These are phyloP conservation scores for Hyalella azteca DNA, from an alignment of 2,888 invertebrate species.

Conservation along the genomic window DNA sequence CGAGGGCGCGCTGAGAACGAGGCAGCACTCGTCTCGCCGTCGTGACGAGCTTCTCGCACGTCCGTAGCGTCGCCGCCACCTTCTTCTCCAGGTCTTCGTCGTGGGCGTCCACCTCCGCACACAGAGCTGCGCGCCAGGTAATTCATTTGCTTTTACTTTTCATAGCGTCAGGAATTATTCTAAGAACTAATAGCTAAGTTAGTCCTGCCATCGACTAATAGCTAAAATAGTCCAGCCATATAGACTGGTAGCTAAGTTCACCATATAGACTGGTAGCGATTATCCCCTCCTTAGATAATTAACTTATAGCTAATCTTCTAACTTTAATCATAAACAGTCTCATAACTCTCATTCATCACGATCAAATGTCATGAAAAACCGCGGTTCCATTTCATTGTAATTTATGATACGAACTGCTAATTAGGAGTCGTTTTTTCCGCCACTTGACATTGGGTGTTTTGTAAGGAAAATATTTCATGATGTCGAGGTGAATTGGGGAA, in stretches of 20 bases:
- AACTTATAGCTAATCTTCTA: not conserved
- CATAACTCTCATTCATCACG: too few relatives aligned
- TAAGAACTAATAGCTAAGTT: not conserved
- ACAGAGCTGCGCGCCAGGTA: not conserved
- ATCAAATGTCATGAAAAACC: too few relatives aligned
- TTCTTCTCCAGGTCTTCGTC: not conserved
- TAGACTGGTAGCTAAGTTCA: not conserved
- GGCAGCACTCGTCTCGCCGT: not conserved
- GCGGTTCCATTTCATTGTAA: too few relatives aligned
- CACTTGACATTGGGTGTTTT: too few relatives aligned
- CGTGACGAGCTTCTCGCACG: not conserved
- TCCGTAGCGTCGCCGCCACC: constrained; percentile 9
- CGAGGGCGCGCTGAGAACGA: constrained; percentile 1
- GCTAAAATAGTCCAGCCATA: not conserved
- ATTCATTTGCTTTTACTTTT: not conserved
- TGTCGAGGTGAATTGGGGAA: too few relatives aligned
- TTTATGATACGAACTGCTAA: too few relatives aligned
- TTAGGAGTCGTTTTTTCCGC: too few relatives aligned
- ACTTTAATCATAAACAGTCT: too few relatives aligned
- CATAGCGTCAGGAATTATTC: not conserved
- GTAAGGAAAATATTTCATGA: too few relatives aligned
- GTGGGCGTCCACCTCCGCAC: constrained; percentile 7
- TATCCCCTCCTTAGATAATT: not conserved
- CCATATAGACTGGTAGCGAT: not conserved
- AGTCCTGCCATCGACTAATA: not conserved